Conservation (phyloP, 2,113 vertebrate genomes). For the Amblyopsis rosae region DNA sequence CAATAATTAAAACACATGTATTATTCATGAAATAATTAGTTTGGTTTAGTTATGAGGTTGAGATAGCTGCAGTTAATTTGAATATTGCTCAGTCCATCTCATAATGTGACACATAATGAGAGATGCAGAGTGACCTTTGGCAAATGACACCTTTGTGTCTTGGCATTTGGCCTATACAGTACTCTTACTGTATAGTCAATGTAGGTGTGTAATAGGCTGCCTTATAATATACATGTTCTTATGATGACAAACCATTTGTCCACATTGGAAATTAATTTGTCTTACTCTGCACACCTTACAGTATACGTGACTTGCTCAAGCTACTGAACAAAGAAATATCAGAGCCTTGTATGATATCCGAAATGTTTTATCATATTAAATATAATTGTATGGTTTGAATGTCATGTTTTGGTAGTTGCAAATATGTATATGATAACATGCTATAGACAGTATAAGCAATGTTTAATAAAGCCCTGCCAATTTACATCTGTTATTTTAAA, state of each 20-base stretch:
- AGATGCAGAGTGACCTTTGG: slow-evolving; percentile 53
- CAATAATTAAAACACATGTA: slow-evolving; percentile 55
- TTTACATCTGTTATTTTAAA: too few relatives aligned
- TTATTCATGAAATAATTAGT: slow-evolving; percentile 62
- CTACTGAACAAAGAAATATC: too few relatives aligned
- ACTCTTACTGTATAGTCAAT: not conserved
- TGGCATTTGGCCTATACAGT: slow-evolving; percentile 46
- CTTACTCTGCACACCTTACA: too few relatives aligned
- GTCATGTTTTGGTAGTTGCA: too few relatives aligned
- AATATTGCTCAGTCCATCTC: slow-evolving; percentile 33
- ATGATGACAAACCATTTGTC: not conserved
- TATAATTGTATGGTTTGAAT: too few relatives aligned
- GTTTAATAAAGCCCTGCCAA: too few relatives aligned
- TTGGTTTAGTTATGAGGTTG: slow-evolving; percentile 36
- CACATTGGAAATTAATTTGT: too few relatives aligned
- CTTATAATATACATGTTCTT: slow-evolving; percentile 19
- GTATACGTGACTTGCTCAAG: too few relatives aligned
- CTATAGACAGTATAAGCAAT: too few relatives aligned
- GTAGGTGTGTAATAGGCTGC: slow-evolving; percentile 21
- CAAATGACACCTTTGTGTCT: slow-evolving; percentile 31
- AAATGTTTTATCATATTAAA: too few relatives aligned
- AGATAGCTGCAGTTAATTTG: slow-evolving; percentile 28
- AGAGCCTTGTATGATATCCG: too few relatives aligned
- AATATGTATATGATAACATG: too few relatives aligned
- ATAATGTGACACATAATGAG: slow-evolving; percentile 50